Evolutionary conservation across 2,797 vertebrate species (phyloP).

Genomic region (Dryobates pubescens): DNA sequence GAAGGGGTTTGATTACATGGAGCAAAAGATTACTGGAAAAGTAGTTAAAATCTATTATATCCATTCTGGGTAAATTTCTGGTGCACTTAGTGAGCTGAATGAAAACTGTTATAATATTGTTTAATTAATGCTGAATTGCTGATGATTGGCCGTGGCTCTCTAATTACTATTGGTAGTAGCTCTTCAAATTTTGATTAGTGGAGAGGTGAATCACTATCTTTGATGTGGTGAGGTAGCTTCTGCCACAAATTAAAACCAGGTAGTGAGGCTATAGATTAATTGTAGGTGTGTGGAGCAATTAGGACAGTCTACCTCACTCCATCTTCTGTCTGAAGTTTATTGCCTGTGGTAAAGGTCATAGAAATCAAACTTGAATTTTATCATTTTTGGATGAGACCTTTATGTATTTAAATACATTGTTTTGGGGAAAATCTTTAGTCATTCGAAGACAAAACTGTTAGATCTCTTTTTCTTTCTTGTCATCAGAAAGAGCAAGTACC

Average conservation of each 20-base stretch:
- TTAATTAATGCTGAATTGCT: constrained; percentile 63
- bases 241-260: constrained; percentile 33
- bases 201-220: constrained; percentile 56
- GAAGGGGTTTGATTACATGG: not conserved
- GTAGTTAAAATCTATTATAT: constrained; percentile 5
- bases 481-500: constrained; percentile 2
- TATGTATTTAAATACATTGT: not conserved
- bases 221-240: constrained; percentile 57
- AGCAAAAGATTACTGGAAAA: constrained; percentile 12
- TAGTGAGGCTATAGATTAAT: constrained; percentile 65
- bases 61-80: not conserved
- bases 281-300: constrained; percentile 38
- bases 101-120: constrained; percentile 25
- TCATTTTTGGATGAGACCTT: not conserved
- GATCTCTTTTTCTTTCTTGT: not conserved
- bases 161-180: constrained; percentile 64
- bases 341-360: constrained; percentile 47
- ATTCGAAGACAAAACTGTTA: constrained; percentile 25
- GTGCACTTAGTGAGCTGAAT: constrained; percentile 1
- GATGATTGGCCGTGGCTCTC: constrained; percentile 41
- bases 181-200: constrained; percentile 66
- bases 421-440: not conserved
- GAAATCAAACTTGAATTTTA: constrained; percentile 28
- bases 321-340: constrained; percentile 35
- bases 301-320: constrained; percentile 13